A percentile compares a stretch with the other conserved stretches of the same genome.
Conservation (phyloP, 2,797 vertebrate genomes). For the Sebastolobus alascanus region DNA sequence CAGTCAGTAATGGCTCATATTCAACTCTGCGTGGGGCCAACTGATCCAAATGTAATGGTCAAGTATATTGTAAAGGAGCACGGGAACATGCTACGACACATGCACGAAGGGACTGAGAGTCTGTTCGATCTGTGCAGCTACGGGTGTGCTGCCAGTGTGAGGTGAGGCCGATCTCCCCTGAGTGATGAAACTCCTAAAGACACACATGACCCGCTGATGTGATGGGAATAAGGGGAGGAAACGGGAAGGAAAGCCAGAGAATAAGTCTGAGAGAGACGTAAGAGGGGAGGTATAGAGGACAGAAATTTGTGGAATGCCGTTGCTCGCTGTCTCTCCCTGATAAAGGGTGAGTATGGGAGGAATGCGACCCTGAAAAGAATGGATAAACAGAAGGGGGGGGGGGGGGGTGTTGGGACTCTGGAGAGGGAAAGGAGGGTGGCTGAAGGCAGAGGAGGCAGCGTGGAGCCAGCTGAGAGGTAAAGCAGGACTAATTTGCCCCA, state of each 20-base stretch:
- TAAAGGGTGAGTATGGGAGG: slow-evolving; percentile 80
- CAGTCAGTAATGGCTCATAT: slow-evolving; percentile 14
- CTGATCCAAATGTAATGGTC: slow-evolving; percentile 20
- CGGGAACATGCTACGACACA: background rate
- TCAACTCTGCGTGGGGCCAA: slow-evolving; percentile 15
- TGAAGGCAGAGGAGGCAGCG: slow-evolving; percentile 42
- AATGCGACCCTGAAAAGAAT: slow-evolving; percentile 85
- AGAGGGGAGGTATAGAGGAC: slow-evolving; percentile 39
- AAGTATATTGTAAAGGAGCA: slow-evolving; percentile 10
- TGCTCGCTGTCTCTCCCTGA: slow-evolving; percentile 69
- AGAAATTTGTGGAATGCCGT: slow-evolving; percentile 77
- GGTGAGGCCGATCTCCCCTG: slow-evolving; percentile 31
- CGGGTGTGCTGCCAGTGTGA: slow-evolving; percentile 8
- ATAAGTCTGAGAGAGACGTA: slow-evolving; percentile 44
- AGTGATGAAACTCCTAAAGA: slow-evolving; percentile 26
- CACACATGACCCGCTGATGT: slow-evolving; percentile 24
- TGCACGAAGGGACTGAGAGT: background rate
- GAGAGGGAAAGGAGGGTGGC: slow-evolving; percentile 35
- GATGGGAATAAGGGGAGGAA: slow-evolving; percentile 36
- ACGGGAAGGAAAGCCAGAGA: slow-evolving; percentile 34
- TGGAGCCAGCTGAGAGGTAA: slow-evolving; percentile 45
- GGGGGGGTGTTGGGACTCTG: slow-evolving; percentile 15
- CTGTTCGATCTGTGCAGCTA: background rate
- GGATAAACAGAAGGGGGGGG: slow-evolving; percentile 77
- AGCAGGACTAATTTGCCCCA: slow-evolving; percentile 55